Evolutionary conservation across 2,113 vertebrate genomes (phyloP).

Genomic region (Pomatostomus ruficeps): DNA sequence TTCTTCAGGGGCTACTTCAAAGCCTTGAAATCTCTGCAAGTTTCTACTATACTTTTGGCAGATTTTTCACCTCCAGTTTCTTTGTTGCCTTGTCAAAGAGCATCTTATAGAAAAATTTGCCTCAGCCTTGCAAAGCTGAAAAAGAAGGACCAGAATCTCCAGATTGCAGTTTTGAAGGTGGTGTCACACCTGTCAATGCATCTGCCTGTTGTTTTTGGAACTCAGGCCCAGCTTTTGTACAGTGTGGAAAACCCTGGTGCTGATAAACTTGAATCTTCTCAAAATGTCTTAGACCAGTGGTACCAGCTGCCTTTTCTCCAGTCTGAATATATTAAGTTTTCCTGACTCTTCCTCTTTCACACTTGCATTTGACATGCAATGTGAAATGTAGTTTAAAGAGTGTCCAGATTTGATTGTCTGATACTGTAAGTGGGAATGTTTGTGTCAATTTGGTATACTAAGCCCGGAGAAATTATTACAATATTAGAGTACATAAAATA

Average conservation of each 20-base stretch:
- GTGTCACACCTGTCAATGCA: background rate
- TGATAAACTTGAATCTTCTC: background rate
- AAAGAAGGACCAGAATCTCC: background rate
- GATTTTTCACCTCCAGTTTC: background rate
- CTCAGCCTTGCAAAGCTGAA: background rate
- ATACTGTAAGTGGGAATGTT: background rate
- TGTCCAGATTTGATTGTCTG: background rate
- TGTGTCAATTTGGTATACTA: background rate
- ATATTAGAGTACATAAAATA: background rate
- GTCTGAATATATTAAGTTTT: background rate
- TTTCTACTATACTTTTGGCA: background rate
- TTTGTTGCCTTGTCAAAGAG: background rate
- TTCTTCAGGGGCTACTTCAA: background rate
- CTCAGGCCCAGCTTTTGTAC: background rate
- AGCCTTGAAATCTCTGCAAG: background rate
- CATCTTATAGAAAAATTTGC: background rate
- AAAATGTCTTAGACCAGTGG: background rate
- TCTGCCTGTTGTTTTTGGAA: background rate
- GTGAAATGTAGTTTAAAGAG: background rate
- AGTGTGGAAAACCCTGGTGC: background rate
- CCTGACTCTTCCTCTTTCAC: background rate
- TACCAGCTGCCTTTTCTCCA: background rate
- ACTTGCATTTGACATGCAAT: background rate
- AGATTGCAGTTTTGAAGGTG: background rate
- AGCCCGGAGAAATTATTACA: background rate